A percentile compares a stretch with the other conserved stretches of the same genome.
Evolutionary conservation across 2,797 vertebrate genomes (phyloP).

Genomic region (Sarcoramphus papa): DNA sequence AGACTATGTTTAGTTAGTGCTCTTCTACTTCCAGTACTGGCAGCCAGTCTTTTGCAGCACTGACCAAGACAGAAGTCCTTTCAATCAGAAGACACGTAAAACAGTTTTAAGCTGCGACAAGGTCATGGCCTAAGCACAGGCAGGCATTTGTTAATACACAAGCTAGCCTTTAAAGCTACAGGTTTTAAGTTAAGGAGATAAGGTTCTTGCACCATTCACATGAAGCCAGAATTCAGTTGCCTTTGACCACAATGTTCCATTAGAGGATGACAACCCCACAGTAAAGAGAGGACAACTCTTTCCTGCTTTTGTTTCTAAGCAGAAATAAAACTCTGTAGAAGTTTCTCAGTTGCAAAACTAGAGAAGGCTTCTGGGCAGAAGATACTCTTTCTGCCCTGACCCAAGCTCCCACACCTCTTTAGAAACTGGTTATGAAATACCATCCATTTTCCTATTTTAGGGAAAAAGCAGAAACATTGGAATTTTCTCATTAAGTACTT

Average conservation of each 20-base stretch:
- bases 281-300: not conserved
- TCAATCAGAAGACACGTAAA: not conserved
- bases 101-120: not conserved
- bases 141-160: not conserved
- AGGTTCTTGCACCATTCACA: not conserved
- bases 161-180: not conserved
- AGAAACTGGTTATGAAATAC: not conserved
- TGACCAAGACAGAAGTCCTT: not conserved
- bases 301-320: not conserved
- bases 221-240: not conserved
- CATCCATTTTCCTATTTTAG: not conserved
- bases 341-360: not conserved
- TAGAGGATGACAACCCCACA: not conserved
- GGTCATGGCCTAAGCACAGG: not conserved
- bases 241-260: not conserved
- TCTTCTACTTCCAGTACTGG: not conserved
- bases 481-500: not conserved
- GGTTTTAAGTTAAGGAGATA: slow-evolving; percentile 16
- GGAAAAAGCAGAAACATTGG: not conserved
- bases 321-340: not conserved
- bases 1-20: not conserved
- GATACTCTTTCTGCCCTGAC: not conserved
- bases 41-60: not conserved
- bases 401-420: not conserved
- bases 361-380: not conserved